Base-by-base conservation (phyloP, 2,113 vertebrate genomes). In the Atrichornis clamosus region DNA sequence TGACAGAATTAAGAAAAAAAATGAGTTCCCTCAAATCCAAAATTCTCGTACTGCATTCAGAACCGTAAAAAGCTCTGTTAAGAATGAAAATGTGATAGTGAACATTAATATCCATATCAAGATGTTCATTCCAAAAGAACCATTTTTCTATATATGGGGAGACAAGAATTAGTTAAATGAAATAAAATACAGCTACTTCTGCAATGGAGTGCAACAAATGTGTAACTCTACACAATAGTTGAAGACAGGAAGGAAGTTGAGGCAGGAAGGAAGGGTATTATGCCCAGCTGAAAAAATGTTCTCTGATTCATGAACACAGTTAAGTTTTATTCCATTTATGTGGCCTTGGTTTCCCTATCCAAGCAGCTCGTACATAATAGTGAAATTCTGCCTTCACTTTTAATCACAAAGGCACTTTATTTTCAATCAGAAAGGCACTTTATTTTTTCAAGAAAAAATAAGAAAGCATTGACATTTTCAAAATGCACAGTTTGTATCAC, bases 311-410 rank as follows among this genome's bases (percentile, higher is more conserved):
- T 55, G 10, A 81, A 63, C 47, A 47, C 33, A 37, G 33, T 59
- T 63, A 55, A 67, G 39, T 46, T 77, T 75, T 47, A 15, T 56
- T 95, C 37, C 33, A 30, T 92, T 86, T 86, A 12, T 22, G 8
- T 28, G 27, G 59, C 28, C 52, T 81, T 92, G 2, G 2, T 92
- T 76, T 88, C 56, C 55, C 52, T 86, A 15, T 30, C 44, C 37
- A 50, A 84, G 59, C 16, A 92, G 39, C 52, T 86, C 22, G 15
- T 70, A 26, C 18, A 42, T 13, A 32, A 59, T 35, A 70, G 59
- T 56, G 49, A 91, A 85, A 92, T 68, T 81, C 15, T 94, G n/a
- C 37, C 56, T 75, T 90, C 60, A 78, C 26, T 86, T 92, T 95
- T 88, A 90, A 87, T 90, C 53, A 53, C 23, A 81, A 74, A 89